Evolutionary conservation across 2,888 invertebrate genomes (phyloP), one percentile per base, ranked within the genome.

Genomic region (Rhamphomyia laevipes): DNA sequence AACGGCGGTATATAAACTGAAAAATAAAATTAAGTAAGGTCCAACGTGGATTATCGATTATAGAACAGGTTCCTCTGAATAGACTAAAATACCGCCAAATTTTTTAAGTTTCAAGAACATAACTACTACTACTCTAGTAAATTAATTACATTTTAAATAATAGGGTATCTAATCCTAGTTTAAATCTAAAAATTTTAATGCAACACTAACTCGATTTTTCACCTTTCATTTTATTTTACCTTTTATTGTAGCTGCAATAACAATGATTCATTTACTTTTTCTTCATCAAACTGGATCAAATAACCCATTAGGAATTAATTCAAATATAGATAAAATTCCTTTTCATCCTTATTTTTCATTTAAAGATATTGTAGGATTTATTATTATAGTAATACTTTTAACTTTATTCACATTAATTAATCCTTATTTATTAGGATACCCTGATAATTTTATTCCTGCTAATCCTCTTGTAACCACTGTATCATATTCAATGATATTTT

Each of bases 401-500:
- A 65, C 72, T 56, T 56, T 72, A 57, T 60, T 82, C 67, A 73
- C 73, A 2, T 59, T 80, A 65, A 63, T 66, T 53, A 71, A 68
- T 5, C 84, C 84, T 0, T 77, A 78, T 58, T 53, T 80, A 63
- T 59, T 86, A 64, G 74, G 77, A 57, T 84, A 85, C 27, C 80
- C 82, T 0, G 84, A 84, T 73, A 86, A 85, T 71, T 86, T 84
- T 71, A 80, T 76, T 17, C 77, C 78, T 0, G 64, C 63, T 4
- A 63, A 64, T 17, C 63, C 61, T 0, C 46, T 64, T 54, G 62
- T 80, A 15, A 85, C 84, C 0, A 84, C 86, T 0, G 65, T 76
- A n/a, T 9, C 86, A 86, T 63, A 86, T 86, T 73, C 82, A 88
- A 77, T 87, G 85, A 80, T 87, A 87, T 66, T 88, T 86, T 61